These are phyloP conservation scores for Arvicanthis niloticus DNA, from an alignment of 2,113 vertebrate genomes.

Conservation along the genomic window DNA sequence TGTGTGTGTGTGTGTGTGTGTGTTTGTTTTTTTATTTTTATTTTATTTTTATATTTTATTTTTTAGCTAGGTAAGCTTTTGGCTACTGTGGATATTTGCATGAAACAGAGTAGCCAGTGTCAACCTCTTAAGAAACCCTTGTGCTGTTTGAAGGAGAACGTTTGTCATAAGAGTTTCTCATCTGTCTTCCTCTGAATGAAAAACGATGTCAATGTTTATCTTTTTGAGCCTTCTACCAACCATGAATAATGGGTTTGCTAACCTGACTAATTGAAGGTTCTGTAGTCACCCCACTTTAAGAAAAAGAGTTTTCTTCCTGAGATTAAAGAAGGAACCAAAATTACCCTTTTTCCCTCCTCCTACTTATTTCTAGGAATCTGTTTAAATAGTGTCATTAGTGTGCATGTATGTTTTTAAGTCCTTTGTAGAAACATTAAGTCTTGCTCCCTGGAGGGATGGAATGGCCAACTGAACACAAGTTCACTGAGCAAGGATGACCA, in stretches of 20 bases:
- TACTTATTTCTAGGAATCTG: slow-evolving; percentile 45
- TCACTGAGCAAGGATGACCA: not conserved
- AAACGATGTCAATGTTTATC: not conserved
- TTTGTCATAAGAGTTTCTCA: not conserved
- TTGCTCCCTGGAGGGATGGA: slow-evolving; percentile 3
- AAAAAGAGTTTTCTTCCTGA: slow-evolving; percentile 27
- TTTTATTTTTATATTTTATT: too few relatives aligned
- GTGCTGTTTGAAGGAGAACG: not conserved
- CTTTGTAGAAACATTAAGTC: not conserved
- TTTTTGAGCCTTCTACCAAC: slow-evolving; percentile 7
- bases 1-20: too few relatives aligned
- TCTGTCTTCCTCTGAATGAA: slow-evolving; percentile 34
- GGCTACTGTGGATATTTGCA: not conserved
- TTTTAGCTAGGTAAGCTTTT: not conserved
- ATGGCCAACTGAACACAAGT: not conserved
- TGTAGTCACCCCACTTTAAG: not conserved
- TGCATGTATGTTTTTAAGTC: not conserved
- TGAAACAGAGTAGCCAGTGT: not conserved
- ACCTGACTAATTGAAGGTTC: slow-evolving; percentile 14
- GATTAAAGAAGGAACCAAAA: not conserved
- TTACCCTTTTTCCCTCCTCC: not conserved
- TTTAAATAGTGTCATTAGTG: slow-evolving; percentile 53
- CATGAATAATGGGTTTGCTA: slow-evolving; percentile 42
- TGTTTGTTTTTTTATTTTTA: too few relatives aligned
- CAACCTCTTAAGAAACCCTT: not conserved